These are phyloP conservation scores for Neuroscelio doddi DNA, from an alignment of 2,888 invertebrate genomes.

Conservation along the genomic window DNA sequence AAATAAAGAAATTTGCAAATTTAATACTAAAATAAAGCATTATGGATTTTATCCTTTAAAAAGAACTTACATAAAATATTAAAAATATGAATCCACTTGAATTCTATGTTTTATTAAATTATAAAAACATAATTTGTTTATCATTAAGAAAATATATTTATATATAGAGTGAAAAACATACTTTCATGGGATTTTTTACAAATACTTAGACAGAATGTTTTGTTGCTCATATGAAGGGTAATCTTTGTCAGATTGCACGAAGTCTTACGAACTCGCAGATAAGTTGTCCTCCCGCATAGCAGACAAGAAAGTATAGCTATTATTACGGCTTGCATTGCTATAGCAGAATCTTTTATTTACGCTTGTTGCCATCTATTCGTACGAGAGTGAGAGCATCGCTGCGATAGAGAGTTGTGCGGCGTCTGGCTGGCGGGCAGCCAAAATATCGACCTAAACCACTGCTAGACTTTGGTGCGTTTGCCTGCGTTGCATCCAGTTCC, in stretches of 20 bases:
- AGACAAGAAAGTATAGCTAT: conserved; percentile 35
- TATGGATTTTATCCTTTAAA: too few relatives aligned
- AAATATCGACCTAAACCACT: conserved; percentile 57
- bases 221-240: conserved; percentile 4
- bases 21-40: too few relatives aligned
- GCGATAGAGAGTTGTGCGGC: conserved; percentile 42
- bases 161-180: neutral
- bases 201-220: conserved; percentile 8
- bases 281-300: conserved; percentile 21
- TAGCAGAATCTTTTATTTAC: conserved; percentile 42
- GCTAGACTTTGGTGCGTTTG: conserved; percentile 34
- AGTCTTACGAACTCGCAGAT: conserved; percentile 20
- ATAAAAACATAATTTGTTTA: neutral
- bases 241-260: conserved; percentile 26
- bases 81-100: too few relatives aligned
- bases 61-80: too few relatives aligned
- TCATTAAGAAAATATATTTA: neutral
- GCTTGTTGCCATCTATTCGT: conserved; percentile 44
- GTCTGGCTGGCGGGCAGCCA: conserved; percentile 57
- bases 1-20: too few relatives aligned
- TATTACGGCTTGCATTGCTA: conserved; percentile 39
- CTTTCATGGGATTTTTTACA: conserved; percentile 16
- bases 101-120: neutral
- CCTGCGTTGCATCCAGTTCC: conserved; percentile 31
- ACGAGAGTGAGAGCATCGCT: conserved; percentile 41